Base-by-base conservation (phyloP, 2,113 vertebrate genomes). In the Perca schrenkii region DNA sequence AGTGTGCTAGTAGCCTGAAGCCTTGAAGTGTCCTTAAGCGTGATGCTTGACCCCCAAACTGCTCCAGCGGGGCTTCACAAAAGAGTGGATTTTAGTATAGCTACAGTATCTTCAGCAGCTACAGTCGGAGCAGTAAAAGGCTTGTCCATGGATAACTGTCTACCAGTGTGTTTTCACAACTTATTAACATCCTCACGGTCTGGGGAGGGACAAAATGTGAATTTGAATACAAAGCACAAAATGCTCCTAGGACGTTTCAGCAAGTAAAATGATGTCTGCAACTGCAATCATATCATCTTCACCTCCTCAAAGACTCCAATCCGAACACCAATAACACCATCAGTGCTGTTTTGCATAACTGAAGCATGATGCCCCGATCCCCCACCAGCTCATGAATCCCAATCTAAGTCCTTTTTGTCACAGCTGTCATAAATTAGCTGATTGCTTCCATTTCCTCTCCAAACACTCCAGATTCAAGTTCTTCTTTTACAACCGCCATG, bases 11-110 rank as follows among this genome's bases (percentile, higher is more conserved):
- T 31, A 31, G 61, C 83, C 79, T 64, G n/a, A 73, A 77, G 81
- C 79, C 58, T 57, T 77, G 53, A 85, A 69, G 74, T 84, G 82
- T 93, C 82, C 86, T 89, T 89, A 68, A 79, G 77, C 14, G n/a
- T 34, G 49, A 50, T 69, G 82, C 62, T 83, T 69, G 74, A 88
- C 76, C 72, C 15, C 70, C 54, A 74, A 83, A 81, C 56, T 69
- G 64, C 64, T 86, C 61, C 57, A 57, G 49, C 22, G 28, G 61
- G 74, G 63, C 60, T 66, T 79, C 11, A 78, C 49, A 79, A 28
- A 66, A 54, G 14, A 71, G 49, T 6, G 47, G 19, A 54, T 61
- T 71, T 19, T n/a, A 72, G 47, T 49, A 36, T 40, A 31, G 34
- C 25, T 40, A 22, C 10, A 43, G 40, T 11, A 11, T 43, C 10